Conservation (phyloP, 2,113 vertebrate genomes). For the Mandrillus leucophaeus region DNA sequence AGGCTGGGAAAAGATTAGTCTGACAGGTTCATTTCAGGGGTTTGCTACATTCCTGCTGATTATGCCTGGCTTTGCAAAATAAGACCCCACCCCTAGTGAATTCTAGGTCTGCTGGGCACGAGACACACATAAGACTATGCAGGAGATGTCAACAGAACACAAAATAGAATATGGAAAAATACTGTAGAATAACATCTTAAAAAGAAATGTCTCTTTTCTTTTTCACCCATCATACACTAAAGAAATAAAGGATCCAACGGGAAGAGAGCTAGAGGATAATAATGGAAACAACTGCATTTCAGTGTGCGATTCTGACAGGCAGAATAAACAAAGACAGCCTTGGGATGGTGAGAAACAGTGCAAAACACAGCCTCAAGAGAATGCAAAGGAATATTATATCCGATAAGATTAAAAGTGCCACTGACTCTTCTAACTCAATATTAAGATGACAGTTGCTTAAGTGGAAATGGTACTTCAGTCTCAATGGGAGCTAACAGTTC, state of each 20-base stretch:
- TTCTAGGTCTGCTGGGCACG: not conserved
- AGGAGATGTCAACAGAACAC: not conserved
- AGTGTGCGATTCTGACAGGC: not conserved
- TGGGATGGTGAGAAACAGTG: not conserved
- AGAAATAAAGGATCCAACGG: slow-evolving; percentile 24
- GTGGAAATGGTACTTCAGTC: slow-evolving; percentile 6
- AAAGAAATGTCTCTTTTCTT: slow-evolving; percentile 1
- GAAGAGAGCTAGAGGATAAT: not conserved
- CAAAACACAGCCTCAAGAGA: not conserved
- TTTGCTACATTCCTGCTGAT: not conserved
- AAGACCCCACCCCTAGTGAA: not conserved
- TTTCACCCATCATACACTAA: not conserved
- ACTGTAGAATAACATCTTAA: not conserved
- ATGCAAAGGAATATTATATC: not conserved
- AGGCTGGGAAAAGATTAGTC: not conserved
- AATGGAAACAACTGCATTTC: not conserved
- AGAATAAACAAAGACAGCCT: slow-evolving; percentile 50
- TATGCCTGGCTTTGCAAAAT: not conserved
- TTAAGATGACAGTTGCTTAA: not conserved
- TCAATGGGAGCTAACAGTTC: not conserved
- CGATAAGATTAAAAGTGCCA: not conserved
- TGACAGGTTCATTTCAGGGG: not conserved
- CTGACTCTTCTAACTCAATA: not conserved
- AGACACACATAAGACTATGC: not conserved
- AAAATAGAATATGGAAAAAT: not conserved